Evolutionary conservation across 2,113 vertebrate species (phyloP).

Genomic region (Pollimyrus isidori): DNA sequence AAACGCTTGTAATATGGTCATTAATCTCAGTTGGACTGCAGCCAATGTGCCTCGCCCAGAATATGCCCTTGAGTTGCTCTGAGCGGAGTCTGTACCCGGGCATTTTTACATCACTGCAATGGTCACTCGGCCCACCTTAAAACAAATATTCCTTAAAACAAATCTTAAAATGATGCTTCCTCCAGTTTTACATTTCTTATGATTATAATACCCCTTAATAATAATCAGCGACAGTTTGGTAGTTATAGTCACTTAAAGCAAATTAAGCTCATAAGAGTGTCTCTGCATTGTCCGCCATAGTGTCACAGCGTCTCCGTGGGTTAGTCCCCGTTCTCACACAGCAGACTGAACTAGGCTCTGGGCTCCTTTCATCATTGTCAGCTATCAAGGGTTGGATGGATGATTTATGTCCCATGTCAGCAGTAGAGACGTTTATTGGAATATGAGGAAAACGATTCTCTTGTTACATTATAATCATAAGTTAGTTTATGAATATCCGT

Average conservation of each 20-base stretch:
- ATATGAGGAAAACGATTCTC: not conserved
- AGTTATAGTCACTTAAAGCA: not conserved
- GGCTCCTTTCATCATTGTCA: not conserved
- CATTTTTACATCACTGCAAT: not conserved
- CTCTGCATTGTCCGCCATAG: not conserved
- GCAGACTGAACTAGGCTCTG: not conserved
- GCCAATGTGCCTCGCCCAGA: not conserved
- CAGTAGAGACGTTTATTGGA: not conserved
- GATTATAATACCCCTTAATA: constrained; percentile 18
- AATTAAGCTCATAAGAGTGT: not conserved
- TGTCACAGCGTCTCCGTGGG: not conserved
- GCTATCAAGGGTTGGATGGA: not conserved
- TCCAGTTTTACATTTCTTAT: constrained; percentile 4
- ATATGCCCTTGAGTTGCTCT: not conserved
- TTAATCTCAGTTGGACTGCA: not conserved
- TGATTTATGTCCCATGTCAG: not conserved
- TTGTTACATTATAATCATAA: not conserved
- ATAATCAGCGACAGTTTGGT: constrained; percentile 4
- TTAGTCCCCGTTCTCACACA: not conserved
- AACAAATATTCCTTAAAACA: not conserved
- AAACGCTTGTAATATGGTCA: not conserved
- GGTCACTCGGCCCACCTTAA: not conserved
- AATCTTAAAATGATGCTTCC: not conserved
- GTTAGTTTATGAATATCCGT: not conserved
- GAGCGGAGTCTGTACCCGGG: not conserved